Evolutionary conservation across 1,140 invertebrate species (phyloP), one percentile per base, ranked within the genome.

Genomic region (Caenorhabditis latens): DNA sequence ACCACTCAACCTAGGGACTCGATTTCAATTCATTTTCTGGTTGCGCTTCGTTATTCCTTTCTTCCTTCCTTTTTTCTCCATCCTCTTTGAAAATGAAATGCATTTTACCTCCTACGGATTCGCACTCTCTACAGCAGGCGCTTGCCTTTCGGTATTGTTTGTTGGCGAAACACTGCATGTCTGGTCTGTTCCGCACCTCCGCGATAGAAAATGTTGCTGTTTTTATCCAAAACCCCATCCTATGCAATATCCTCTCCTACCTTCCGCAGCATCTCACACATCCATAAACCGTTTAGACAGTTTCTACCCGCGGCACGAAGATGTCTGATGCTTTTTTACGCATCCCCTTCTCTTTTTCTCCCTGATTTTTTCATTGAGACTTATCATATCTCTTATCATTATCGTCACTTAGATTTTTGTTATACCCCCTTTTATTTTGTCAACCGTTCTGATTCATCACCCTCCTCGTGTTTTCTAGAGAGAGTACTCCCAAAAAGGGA

Each of bases 141-240:
- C 67, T 75, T 67, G 42, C 46, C 46, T 79, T 79, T 79, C 46
- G 71, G 71, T 79, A 79, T 79, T 79, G 71, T 79, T 79, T 79
- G 71, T 79, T 50, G 63, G 43, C 71, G 71, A 79, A 79, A 79
- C 67, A 75, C 67, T 8, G n/a, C 71, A 24, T 50, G 43, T 79
- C 71, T 79, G 71, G 71, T 50, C 71, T 79, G 71, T 79, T 79
- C 71, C 46, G 43, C 46, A 53, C 71, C 71, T 79, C 71, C 71
- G 19, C 71, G 21, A 32, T 19, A 50, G 71, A 79, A 50, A 53
- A 24, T 79, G 71, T 24, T 50, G 71, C 40, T 19, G 40, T 43
- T 79, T 79, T 24, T 24, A 79, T 79, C 71, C 71, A 46, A 48
- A 79, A 79, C 4, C 19, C 19, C 19, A 46, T 24, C 9, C 21